A percentile compares a stretch with the other conserved stretches of the same genome.
Conservation (phyloP, 2,797 vertebrate genomes). For the Danionella dracula region DNA sequence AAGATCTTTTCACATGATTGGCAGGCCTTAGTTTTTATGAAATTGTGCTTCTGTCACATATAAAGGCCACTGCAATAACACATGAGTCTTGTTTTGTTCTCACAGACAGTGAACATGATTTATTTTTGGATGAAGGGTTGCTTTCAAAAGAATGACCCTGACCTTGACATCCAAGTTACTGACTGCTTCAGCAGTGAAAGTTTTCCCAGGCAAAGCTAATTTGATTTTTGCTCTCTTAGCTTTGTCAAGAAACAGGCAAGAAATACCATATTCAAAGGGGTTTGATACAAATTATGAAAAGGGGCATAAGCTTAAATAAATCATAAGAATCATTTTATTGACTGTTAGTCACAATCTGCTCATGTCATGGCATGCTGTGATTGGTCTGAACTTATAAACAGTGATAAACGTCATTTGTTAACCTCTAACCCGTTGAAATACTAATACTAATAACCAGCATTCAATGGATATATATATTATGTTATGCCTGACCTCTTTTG, state of each 20-base stretch:
- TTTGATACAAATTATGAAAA: too few species aligned
- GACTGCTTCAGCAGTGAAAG: conserved; percentile 6
- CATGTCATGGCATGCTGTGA: too few species aligned
- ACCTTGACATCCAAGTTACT: background rate
- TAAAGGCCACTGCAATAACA: conserved; percentile 6
- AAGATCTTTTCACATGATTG: background rate
- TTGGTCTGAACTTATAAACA: too few species aligned
- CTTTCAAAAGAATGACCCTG: conserved; percentile 28
- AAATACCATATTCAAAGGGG: too few species aligned
- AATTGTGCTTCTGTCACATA: conserved; percentile 27
- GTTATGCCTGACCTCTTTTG: too few species aligned
- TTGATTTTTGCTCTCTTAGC: background rate
- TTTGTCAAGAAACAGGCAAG: background rate
- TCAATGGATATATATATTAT: too few species aligned
- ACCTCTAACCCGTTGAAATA: too few species aligned
- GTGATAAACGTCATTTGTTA: too few species aligned
- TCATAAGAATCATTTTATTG: too few species aligned
- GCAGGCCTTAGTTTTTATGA: conserved; percentile 1
- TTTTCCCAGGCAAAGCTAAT: conserved; percentile 28
- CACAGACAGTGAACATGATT: conserved; percentile 41
- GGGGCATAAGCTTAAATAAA: too few species aligned
- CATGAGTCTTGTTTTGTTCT: conserved; percentile 48
- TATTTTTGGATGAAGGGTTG: conserved; percentile 34
- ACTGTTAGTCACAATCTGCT: too few species aligned
- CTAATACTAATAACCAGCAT: too few species aligned